A percentile compares a stretch with the other conserved stretches of the same genome.
Conservation (phyloP, 2,113 vertebrate genomes). For the Poicephalus gulielmi region DNA sequence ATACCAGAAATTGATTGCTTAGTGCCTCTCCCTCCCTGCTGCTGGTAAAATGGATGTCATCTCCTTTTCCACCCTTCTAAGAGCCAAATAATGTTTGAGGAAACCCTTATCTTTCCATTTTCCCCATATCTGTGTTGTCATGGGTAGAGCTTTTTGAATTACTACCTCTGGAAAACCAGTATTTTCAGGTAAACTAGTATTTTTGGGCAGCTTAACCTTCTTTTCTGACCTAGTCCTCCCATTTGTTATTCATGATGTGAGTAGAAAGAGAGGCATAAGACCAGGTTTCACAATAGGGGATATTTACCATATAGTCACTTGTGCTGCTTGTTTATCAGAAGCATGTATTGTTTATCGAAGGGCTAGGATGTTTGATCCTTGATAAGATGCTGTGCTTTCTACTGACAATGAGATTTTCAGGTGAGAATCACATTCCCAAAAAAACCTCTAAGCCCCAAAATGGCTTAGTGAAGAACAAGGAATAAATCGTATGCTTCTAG, state of each 20-base stretch:
- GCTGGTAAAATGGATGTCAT: not conserved
- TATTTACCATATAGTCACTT: not conserved
- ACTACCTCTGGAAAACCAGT: not conserved
- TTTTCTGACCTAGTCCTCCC: not conserved
- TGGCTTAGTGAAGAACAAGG: not conserved
- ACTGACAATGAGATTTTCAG: not conserved
- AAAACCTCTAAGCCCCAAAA: not conserved
- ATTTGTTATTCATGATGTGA: not conserved
- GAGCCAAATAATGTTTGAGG: not conserved
- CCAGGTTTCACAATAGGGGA: not conserved
- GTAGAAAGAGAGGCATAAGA: not conserved
- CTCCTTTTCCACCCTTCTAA: not conserved
- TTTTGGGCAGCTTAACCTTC: not conserved
- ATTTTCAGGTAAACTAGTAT: not conserved
- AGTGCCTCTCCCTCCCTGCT: not conserved
- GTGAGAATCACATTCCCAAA: not conserved
- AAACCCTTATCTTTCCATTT: not conserved
- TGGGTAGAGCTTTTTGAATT: not conserved
- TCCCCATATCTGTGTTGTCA: not conserved
- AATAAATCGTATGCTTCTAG: not conserved
- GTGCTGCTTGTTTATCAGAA: not conserved
- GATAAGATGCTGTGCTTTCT: not conserved
- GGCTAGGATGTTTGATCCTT: not conserved
- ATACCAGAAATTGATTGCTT: not conserved
- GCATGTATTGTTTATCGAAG: not conserved